Base-by-base conservation (phyloP, 1,140 invertebrate species). In the Caerostris darwini region DNA sequence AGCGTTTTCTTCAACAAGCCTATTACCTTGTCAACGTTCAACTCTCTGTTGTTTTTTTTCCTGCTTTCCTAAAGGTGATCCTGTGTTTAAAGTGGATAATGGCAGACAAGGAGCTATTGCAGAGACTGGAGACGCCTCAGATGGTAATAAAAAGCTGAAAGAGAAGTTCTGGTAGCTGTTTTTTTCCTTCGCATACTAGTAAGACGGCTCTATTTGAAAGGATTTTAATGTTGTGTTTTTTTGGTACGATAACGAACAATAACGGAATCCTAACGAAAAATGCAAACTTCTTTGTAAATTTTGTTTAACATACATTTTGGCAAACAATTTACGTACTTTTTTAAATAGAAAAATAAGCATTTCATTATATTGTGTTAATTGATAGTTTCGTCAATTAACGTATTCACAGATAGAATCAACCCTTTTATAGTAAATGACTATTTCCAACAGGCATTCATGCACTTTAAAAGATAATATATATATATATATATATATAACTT, bases 1-100 rank as follows among this genome's bases (percentile, higher is more conserved):
- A 83, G n/a, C 14, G 17, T 34, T 83, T 83, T 83, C 56, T 83
- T 83, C 82, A 83, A 83, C 82, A 83, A 83, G 54, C 82, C 82
- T 83, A 83, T 83, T 83, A 83, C 82, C 82, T 83, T 58, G 82
- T 83, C 82, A 58, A 56, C 7, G 34, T 34, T 34, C 34, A 34
- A 34, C 34, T 34, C 34, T 34, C 34, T 34, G 14, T 5, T 56
- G 17, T 57, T 83, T 83, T 83, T 77, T 71, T 10, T 34, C 71
- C 34, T 7, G 7, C 34, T 77, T 64, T 17, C 61, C 61, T 12
- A 54, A 57, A 57, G 54, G 54, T 57, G 82, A 56, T 83, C 53
- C 82, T 56, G 56, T 6, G 5, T 83, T 83, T 83, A 83, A 83
- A 83, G 54, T 83, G 82, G 82, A 83, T 83, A 83, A 83, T 58